Evolutionary conservation across 1,140 invertebrate species (phyloP).

Genomic region (Eumeta japonica): DNA sequence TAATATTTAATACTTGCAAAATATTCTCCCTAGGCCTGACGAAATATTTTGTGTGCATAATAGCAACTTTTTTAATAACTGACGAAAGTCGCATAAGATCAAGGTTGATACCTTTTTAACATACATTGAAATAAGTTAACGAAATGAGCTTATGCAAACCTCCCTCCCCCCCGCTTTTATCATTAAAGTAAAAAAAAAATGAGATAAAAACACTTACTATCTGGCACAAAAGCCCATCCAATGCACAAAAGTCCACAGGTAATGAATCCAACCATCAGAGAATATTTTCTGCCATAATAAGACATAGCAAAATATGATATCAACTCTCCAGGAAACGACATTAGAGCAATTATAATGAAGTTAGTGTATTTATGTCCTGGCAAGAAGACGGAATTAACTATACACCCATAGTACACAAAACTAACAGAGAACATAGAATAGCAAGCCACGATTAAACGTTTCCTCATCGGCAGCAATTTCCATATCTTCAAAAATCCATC

Average conservation of each 20-base stretch:
- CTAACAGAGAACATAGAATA: slow-evolving; percentile 66
- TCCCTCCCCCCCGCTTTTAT: no score
- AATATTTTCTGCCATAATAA: slow-evolving; percentile 61
- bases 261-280: slow-evolving; percentile 58
- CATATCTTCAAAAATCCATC: slow-evolving; percentile 25
- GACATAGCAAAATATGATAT: slow-evolving; percentile 63
- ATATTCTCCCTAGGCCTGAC: no score
- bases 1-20: no score
- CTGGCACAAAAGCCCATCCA: slow-evolving; percentile 21
- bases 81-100: no score
- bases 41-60: no score
- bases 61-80: no score
- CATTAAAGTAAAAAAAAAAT: no score
- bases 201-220: slow-evolving; percentile 29
- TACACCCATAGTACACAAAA: slow-evolving; percentile 77
- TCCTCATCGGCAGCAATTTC: slow-evolving; percentile 25
- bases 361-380: slow-evolving; percentile 68
- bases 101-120: no score
- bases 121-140: no score
- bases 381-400: slow-evolving; percentile 72
- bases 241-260: slow-evolving; percentile 50
- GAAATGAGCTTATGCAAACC: no score
- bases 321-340: slow-evolving; percentile 71
- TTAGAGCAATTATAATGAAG: slow-evolving; percentile 64
- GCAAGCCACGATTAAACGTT: slow-evolving; percentile 29